A percentile compares a stretch with the other conserved stretches of the same genome.
Conservation (phyloP, 2,113 vertebrate species). For the Dascyllus trimaculatus region DNA sequence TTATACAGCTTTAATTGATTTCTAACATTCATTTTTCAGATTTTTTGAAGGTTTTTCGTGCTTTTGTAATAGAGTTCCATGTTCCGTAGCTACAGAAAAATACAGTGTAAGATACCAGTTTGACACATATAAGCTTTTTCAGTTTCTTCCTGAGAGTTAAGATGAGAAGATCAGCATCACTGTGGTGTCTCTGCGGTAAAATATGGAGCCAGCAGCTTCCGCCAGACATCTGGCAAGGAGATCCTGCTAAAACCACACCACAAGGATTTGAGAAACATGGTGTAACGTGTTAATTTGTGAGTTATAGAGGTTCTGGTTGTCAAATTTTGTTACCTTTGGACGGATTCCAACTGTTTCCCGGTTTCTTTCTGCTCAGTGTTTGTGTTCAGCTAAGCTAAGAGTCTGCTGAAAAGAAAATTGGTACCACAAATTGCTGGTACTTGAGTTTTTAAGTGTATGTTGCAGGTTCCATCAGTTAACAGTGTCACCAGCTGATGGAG, state of each 20-base stretch:
- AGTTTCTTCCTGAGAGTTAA: background rate
- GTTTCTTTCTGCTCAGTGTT: background rate
- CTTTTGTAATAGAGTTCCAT: no score
- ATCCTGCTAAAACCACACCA: background rate
- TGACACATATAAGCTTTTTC: background rate
- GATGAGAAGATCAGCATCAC: background rate
- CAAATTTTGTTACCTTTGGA: constrained; percentile 14
- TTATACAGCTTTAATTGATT: no score
- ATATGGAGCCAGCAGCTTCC: background rate
- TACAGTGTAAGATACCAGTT: background rate
- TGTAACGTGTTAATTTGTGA: background rate
- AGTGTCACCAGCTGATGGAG: no score
- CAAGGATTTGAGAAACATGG: background rate
- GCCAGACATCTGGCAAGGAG: background rate
- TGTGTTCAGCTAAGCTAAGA: background rate
- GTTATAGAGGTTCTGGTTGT: background rate
- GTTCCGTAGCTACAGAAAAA: background rate
- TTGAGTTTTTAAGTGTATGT: background rate
- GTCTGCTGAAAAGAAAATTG: background rate
- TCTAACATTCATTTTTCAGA: no score
- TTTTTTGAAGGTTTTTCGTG: no score
- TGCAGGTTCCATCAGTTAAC: background rate
- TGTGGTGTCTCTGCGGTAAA: background rate
- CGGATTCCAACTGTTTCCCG: background rate
- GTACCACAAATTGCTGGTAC: background rate